Conservation (phyloP, 1,140 invertebrate genomes). For the Drosophila ananassae region DNA sequence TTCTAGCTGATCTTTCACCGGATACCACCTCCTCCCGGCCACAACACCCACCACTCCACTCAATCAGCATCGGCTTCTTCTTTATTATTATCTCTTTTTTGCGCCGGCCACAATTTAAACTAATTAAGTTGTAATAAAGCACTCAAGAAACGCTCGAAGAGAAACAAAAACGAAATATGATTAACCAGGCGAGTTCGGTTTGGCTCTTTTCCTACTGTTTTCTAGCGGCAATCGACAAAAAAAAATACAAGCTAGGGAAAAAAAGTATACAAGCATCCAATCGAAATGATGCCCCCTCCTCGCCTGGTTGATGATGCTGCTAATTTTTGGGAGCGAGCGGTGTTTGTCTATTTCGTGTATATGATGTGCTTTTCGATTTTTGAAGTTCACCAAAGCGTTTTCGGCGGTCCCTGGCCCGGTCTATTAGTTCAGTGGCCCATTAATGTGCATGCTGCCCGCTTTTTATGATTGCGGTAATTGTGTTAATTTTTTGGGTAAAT, state of each 20-base stretch:
- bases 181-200: slow-evolving; percentile 37
- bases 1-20: slow-evolving; percentile 57
- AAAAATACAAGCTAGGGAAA: slow-evolving; percentile 3
- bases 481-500: slow-evolving; percentile 70
- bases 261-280: slow-evolving; percentile 54
- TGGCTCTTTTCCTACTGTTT: slow-evolving; percentile 54
- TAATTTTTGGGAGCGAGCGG: slow-evolving; percentile 63
- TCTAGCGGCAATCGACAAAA: slow-evolving; percentile 18
- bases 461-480: slow-evolving; percentile 73
- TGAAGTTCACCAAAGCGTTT: slow-evolving; percentile 67
- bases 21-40: slow-evolving; percentile 1
- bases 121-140: slow-evolving; percentile 80
- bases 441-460: slow-evolving; percentile 72
- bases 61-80: slow-evolving; percentile 36
- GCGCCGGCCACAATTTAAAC: slow-evolving; percentile 77
- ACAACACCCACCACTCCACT: too few species aligned
- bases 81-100: slow-evolving; percentile 40
- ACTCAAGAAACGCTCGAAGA: slow-evolving; percentile 63
- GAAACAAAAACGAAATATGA: slow-evolving; percentile 40
- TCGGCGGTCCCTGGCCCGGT: slow-evolving; percentile 39
- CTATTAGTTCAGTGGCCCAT: slow-evolving; percentile 80
- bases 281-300: slow-evolving; percentile 38
- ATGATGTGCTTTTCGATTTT: slow-evolving; percentile 24
- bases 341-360: slow-evolving; percentile 7
- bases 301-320: slow-evolving; percentile 68